Base-by-base conservation (phyloP, 2,113 vertebrate genomes). In the Drymodes brunneopygia region DNA sequence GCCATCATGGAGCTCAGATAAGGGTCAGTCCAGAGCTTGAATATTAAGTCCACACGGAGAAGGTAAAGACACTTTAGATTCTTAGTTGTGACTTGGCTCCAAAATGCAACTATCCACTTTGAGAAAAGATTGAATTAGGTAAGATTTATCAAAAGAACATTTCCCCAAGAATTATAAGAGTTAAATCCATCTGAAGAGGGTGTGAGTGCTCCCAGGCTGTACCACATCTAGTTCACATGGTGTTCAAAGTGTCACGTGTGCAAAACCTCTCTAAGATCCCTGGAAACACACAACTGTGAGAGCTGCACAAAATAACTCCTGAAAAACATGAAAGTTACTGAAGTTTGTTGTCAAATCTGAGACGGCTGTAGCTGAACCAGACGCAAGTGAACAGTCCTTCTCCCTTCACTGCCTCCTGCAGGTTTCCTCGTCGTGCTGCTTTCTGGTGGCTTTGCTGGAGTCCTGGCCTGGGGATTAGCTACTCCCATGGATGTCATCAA, bases 401-500 rank as follows among this genome's bases (percentile, higher is more conserved):
- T 87, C 18, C 25, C 61, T 69, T 86, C 20, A 3, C 54, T 42
- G 12, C 50, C 31, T 47, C 53, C 62, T 62, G 24, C 97, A 99
- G 99, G 97, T 77, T 98, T 98, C 80, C 50, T 94, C 0, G 97
- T 95, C 1, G 98, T 99, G 91, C 97, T 99, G 97, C 81, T 99
- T 93, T 98, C 99, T 0, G 99, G 99, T 1, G 99, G 99, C 25
- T 87, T 98, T 2, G 98, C 99, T 7, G 99, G 99, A 42, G 98
- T 98, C 38, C 94, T 98, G 73, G 98, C 98, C 53, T 99, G 99
- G 99, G 97, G 98, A 1, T 74, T 99, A 28, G 99, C 96, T 29
- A 99, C 99, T 4, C 99, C 99, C 53, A 98, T 99, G 99, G 99
- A 99, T 11, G 98, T 99, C 94, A 98, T 99, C 95, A 99, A 99